Base-by-base conservation (phyloP, 2,113 vertebrate genomes). In the Talpa occidentalis region DNA sequence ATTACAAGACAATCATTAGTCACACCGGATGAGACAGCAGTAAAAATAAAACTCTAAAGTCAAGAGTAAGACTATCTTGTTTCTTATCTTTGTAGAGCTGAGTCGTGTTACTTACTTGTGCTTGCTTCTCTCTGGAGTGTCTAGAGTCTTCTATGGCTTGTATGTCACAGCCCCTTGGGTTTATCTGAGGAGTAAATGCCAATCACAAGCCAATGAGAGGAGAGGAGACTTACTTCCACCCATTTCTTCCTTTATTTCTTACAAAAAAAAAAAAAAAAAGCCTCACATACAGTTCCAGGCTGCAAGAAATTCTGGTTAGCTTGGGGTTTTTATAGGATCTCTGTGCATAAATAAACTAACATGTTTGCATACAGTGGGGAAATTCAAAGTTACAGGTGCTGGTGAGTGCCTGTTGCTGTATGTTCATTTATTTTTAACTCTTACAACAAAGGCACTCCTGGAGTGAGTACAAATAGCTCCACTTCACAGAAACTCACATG, bases 121-220 rank as follows among this genome's bases (percentile, higher is more conserved):
- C 56, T 52, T 52, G 32, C 6, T 60, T 92, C 80, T 95, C 76
- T 9, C n/a, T 60, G 62, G 49, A 88, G 83, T n/a, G 17, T 59
- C 82, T 21, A 5, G 81, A 52, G 24, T 78, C 86, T n/a, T 85
- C 49, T 79, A 0, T 47, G 35, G 22, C 8, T 28, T 19, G 8
- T 62, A 0, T 42, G 54, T 81, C 85, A 19, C 49, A 66, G 56
- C 21, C 37, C 24, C 56, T 86, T 70, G 84, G 69, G 62, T 89
- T 96, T 92, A 80, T 92, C 30, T 15, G 42, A 80, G 30, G 42
- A 89, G 44, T 59, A 76, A 78, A 59, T 74, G 47, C 30, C 1
- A 3, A 47, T 90, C 83, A 90, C 77, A 74, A 95, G 67, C 93
- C 92, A 97, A n/a, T 66, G 92, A 85, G 49, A 62, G n/a, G 47